Evolutionary conservation across 35 echinoderm and acorn worm genomes (phyloP).

Genomic region (Lytechinus pictus): DNA sequence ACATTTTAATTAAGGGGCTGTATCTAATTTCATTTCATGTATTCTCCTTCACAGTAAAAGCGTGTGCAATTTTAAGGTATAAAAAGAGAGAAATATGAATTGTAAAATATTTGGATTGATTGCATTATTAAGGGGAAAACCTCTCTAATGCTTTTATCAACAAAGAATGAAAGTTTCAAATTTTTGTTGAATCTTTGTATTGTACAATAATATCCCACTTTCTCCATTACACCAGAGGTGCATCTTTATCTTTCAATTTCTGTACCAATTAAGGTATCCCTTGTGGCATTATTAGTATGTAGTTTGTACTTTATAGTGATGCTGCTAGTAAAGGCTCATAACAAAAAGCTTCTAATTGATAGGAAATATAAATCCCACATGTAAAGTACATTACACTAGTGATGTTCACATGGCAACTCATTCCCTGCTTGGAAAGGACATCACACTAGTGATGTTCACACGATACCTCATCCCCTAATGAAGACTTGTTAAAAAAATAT

Average conservation of each 20-base stretch:
- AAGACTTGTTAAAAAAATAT: too few species aligned
- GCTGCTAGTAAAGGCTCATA: not conserved
- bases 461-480: too few species aligned
- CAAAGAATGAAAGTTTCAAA: not conserved
- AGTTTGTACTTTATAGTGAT: not conserved
- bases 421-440: not conserved
- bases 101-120: too few species aligned
- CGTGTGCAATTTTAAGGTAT: too few species aligned
- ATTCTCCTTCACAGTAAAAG: too few species aligned
- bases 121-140: too few species aligned
- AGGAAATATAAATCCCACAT: not conserved
- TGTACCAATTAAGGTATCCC: not conserved
- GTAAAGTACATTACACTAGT: not conserved
- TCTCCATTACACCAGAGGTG: not conserved
- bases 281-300: not conserved
- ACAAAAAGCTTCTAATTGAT: not conserved
- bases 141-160: too few species aligned
- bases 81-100: too few species aligned
- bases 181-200: not conserved
- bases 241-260: not conserved
- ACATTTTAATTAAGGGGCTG: too few species aligned
- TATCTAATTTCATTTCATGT: too few species aligned
- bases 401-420: too few species aligned
- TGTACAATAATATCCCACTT: not conserved
- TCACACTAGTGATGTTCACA: not conserved